A percentile compares a stretch with the other conserved stretches of the same genome.
Evolutionary conservation across 2,888 invertebrate species (phyloP).

Genomic region (Catocala nupta): DNA sequence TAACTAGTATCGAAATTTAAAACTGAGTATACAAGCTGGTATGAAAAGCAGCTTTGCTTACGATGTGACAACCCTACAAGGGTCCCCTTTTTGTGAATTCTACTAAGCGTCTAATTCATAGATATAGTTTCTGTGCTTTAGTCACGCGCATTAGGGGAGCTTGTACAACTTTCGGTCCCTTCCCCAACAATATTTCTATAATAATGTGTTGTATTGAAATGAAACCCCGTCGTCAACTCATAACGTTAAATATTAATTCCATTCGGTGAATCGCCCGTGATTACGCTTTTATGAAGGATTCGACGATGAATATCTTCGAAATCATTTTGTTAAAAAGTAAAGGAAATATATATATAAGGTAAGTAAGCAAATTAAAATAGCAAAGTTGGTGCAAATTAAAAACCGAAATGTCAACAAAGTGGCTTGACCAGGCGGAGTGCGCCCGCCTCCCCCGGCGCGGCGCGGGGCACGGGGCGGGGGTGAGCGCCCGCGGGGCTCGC

Average conservation of each 20-base stretch:
- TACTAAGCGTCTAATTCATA: constrained; percentile 77
- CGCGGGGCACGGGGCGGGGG: constrained; percentile 40
- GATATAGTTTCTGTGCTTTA: constrained; percentile 77
- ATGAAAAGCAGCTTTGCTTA: too few relatives aligned
- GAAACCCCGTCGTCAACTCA: constrained; percentile 69
- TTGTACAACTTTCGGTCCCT: constrained; percentile 57
- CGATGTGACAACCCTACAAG: constrained; percentile 62
- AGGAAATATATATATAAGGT: constrained; percentile 42
- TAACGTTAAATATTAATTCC: constrained; percentile 61
- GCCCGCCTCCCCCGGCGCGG: constrained; percentile 43
- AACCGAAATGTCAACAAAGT: constrained; percentile 73
- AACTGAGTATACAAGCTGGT: too few relatives aligned
- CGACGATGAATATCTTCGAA: constrained; percentile 20
- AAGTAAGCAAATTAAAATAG: constrained; percentile 47
- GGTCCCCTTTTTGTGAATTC: constrained; percentile 68
- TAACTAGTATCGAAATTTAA: too few relatives aligned
- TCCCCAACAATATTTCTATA: constrained; percentile 69
- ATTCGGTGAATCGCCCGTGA: constrained; percentile 41
- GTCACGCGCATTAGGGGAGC: constrained; percentile 73
- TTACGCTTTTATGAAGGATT: constrained; percentile 33
- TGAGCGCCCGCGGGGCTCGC: constrained; percentile 53
- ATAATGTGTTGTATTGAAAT: constrained; percentile 73
- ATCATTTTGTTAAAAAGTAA: constrained; percentile 55
- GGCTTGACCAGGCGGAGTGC: constrained; percentile 60
- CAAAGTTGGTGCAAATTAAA: constrained; percentile 68